A percentile compares a stretch with the other conserved stretches of the same genome.
phyloP scores from a whole-genome alignment of 2,888 invertebrate species.

The Acanthosepion lycidas region DNA sequence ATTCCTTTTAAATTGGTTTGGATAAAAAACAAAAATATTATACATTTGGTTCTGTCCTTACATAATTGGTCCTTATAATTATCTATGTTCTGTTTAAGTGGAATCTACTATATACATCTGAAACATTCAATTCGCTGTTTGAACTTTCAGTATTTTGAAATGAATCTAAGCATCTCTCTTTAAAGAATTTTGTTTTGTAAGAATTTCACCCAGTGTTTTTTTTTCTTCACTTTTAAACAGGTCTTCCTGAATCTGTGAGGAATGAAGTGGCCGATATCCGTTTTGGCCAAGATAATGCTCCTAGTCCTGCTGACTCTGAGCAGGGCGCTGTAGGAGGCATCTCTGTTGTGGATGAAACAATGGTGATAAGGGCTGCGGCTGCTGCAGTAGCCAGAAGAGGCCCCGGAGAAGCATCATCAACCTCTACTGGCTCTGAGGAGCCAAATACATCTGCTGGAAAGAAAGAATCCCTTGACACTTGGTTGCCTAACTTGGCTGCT shows the following conservation, averaged over 20 bases:
- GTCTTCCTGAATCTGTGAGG: slow-evolving; percentile 54
- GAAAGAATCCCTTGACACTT: neutral
- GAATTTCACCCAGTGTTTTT: no score
- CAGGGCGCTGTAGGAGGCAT: slow-evolving; percentile 56
- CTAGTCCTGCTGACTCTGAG: slow-evolving; percentile 53
- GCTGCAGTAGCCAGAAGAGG: slow-evolving; percentile 49
- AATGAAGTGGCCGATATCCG: slow-evolving; percentile 52
- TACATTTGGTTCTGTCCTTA: no score
- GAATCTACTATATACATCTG: no score
- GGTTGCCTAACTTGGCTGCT: neutral
- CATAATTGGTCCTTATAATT: no score
- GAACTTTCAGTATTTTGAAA: neutral
- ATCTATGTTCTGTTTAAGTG: no score
- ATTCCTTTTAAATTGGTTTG: no score
- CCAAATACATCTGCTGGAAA: neutral
- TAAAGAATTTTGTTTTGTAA: neutral
- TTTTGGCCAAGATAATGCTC: slow-evolving; percentile 50
- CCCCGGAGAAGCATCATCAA: neutral
- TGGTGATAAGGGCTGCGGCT: slow-evolving; percentile 51
- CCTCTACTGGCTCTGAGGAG: slow-evolving; percentile 33
- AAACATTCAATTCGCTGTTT: neutral
- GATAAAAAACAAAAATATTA: no score
- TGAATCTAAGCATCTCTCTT: neutral
- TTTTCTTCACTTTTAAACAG: slow-evolving; percentile 48
- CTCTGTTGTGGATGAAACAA: slow-evolving; percentile 33